Percentiles rank a stretch among this genome's conserved stretches.
These are phyloP conservation scores for Natrix natrix DNA, from an alignment of 2,797 vertebrate species.

Conservation along the genomic window DNA sequence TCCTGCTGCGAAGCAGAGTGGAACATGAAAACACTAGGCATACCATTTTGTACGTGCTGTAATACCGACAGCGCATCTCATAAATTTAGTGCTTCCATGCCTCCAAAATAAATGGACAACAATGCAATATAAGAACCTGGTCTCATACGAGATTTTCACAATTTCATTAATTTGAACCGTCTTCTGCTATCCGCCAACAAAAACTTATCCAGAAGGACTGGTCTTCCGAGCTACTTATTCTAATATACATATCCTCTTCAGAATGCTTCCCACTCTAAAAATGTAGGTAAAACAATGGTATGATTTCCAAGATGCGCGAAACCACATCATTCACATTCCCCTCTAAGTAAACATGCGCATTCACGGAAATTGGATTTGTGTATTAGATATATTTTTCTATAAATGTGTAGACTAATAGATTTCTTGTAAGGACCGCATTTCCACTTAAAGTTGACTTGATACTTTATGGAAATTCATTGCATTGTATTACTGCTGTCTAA, in stretches of 20 bases:
- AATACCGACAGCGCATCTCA: too few relatives aligned
- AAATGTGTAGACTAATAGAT: neutral
- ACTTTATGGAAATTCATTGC: neutral
- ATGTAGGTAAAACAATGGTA: neutral
- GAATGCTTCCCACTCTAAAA: neutral
- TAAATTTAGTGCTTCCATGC: neutral
- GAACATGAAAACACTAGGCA: neutral
- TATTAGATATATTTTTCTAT: neutral
- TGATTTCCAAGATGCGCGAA: neutral
- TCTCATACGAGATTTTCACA: slow-evolving; percentile 16
- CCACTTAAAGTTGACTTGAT: neutral
- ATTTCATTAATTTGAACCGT: neutral
- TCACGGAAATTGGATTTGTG: neutral
- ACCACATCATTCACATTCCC: neutral
- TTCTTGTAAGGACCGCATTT: neutral
- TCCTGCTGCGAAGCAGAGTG: neutral
- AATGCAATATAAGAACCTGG: neutral
- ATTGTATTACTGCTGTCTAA: neutral
- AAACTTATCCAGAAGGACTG: slow-evolving; percentile 12
- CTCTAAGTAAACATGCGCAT: neutral
- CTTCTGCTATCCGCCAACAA: neutral
- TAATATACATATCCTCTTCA: neutral
- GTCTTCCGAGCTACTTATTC: slow-evolving; percentile 16
- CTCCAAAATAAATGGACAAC: slow-evolving; percentile 30
- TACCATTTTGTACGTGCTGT: too few relatives aligned